Conservation (phyloP, 2,113 vertebrate genomes). For the Podocnemis expansa region DNA sequence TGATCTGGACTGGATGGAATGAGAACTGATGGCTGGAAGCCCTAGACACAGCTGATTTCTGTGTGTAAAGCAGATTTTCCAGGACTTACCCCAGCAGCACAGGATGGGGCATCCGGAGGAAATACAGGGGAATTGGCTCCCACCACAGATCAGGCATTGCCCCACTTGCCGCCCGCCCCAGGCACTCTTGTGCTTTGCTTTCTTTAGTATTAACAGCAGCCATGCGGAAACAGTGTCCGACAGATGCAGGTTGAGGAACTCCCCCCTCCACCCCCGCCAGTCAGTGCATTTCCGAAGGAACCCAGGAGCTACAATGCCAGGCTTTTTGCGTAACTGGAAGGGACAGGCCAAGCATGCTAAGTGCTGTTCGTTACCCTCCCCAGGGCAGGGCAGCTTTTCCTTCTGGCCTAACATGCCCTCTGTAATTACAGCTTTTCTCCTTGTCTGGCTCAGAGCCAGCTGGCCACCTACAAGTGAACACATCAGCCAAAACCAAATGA, state of each 20-base stretch:
- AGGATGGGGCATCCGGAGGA: no score
- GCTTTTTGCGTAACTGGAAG: not conserved
- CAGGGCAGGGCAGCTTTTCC: not conserved
- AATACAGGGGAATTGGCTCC: no score
- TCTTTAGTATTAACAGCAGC: no score
- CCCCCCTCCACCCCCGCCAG: not conserved
- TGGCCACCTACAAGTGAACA: not conserved
- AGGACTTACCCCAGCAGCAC: fast-evolving
- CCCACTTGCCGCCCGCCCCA: no score
- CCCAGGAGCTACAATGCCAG: not conserved
- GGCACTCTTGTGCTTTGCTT: no score
- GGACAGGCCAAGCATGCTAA: no score
- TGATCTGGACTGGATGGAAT: not conserved
- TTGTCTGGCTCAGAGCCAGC: not conserved
- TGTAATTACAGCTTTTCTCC: not conserved
- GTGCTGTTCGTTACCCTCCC: no score
- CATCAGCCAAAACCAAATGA: not conserved
- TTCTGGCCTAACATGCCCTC: not conserved
- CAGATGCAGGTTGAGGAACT: not conserved
- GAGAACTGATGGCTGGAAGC: not conserved
- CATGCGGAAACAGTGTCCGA: no score
- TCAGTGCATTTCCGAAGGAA: not conserved
- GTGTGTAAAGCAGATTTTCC: not conserved
- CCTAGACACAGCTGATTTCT: not conserved
- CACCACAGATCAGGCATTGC: no score